Evolutionary conservation across 1,140 invertebrate genomes (phyloP), one percentile per base, ranked within the genome.

Genomic region (Phenacoccus solenopsis): DNA sequence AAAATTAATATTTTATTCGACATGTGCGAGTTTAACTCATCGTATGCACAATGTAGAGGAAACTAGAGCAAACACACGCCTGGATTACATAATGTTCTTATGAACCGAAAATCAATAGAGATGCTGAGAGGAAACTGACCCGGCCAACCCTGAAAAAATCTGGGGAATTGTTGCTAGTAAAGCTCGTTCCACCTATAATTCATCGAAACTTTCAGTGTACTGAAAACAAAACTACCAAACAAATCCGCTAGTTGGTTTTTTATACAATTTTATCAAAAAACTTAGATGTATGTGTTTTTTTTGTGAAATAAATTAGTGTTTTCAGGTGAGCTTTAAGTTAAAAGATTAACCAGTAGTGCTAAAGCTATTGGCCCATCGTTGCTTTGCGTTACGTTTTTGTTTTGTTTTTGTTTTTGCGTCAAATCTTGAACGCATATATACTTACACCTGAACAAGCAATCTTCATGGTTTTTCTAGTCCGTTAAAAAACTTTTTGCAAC

Each of bases 81-180:
- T 64, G 22, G 59, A 25, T 64, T 64, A 64, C 22, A 16, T 64
- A 64, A 64, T 64, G 59, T 64, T 64, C 25, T 27, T 64, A 9
- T 25, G 25, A 64, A 64, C 22, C 59, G 59, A 64, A 64, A 64
- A 64, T 64, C 59, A 64, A 64, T 64, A 64, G 22, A 64, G 59
- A 64, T 64, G 59, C 59, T 64, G 59, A 64, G 59, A 64, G 20
- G 59, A 64, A 64, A 64, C 59, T 64, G 59, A 64, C 59, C 59
- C 59, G 59, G 59, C 59, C 59, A 64, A 64, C 59, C 59, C 59
- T 64, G 59, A 64, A 64, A 64, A 64, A 64, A 64, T 64, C 59
- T 64, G 59, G 59, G 59, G 59, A 64, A 64, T 64, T 64, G 59
- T 64, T 64, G 59, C 59, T 64, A 64, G 59, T 27, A 24, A 25